Conservation (phyloP, 1,140 invertebrate species). For the Dendroctonus valens region DNA sequence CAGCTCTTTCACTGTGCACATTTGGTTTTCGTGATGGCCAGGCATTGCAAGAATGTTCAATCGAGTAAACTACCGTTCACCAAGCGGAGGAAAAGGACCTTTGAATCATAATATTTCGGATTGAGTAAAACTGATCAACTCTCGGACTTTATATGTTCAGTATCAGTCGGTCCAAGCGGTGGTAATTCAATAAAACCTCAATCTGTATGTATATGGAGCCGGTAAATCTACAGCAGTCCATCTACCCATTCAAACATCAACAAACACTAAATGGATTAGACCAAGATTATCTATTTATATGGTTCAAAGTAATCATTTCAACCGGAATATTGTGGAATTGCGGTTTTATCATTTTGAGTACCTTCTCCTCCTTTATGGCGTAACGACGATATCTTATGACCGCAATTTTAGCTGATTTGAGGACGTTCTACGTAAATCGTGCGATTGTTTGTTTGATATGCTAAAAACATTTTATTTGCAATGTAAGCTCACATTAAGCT, state of each 20-base stretch:
- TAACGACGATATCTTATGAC: slow-evolving; percentile 5
- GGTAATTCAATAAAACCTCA: not conserved
- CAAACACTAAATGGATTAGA: slow-evolving; percentile 4
- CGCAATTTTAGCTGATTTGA: slow-evolving; percentile 4
- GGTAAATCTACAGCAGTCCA: no score
- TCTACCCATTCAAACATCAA: not conserved
- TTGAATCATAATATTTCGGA: not conserved
- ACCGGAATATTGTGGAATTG: not conserved
- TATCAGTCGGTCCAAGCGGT: not conserved
- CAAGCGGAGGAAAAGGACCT: no score
- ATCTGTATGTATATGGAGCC: no score
- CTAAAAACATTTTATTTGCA: slow-evolving; percentile 22
- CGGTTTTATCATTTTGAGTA: slow-evolving; percentile 1
- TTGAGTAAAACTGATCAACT: not conserved
- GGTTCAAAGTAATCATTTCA: not conserved
- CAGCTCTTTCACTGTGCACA: slow-evolving; percentile 7
- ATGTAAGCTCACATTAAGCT: slow-evolving; percentile 7
- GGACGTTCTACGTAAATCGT: slow-evolving; percentile 9
- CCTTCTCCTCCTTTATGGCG: not conserved
- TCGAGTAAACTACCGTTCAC: not conserved
- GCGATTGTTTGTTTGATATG: slow-evolving; percentile 4
- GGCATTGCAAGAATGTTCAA: slow-evolving; percentile 1
- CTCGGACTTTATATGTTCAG: not conserved
- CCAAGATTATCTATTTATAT: slow-evolving; percentile 15
- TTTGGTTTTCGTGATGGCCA: not conserved